Percentiles rank a stretch among this genome's conserved stretches.
Conservation (phyloP, 2,113 vertebrate genomes). For the Numida meleagris region DNA sequence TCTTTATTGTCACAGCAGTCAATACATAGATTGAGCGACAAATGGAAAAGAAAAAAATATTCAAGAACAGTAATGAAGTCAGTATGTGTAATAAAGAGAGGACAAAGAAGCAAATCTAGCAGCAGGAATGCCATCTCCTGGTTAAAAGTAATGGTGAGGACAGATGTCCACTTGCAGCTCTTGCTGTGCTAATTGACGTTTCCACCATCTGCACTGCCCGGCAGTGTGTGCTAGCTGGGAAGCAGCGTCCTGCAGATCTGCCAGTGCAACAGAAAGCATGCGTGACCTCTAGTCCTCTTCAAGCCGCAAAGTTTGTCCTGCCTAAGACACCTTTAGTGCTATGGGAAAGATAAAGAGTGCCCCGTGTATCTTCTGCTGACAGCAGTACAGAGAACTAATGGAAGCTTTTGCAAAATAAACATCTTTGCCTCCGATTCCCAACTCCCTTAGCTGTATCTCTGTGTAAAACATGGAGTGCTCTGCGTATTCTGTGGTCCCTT, state of each 20-base stretch:
- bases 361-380: neutral
- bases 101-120: neutral
- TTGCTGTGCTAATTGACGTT: neutral
- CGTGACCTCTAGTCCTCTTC: neutral
- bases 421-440: neutral
- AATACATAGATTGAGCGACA: neutral
- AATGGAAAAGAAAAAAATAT: neutral
- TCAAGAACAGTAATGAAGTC: neutral
- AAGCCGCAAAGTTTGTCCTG: neutral
- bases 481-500: accelerated
- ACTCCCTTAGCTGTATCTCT: neutral
- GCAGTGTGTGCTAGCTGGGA: accelerated
- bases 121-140: neutral
- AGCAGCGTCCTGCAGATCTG: neutral
- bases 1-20: neutral
- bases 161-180: conserved; percentile 18
- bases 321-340: neutral
- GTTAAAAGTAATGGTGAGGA: neutral
- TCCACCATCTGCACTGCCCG: neutral
- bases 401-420: neutral
- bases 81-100: neutral
- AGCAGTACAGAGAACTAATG: accelerated
- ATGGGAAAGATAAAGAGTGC: neutral
- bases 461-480: neutral
- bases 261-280: accelerated